phyloP scores from a whole-genome alignment of 2,113 vertebrate species.

The Mola mola region DNA sequence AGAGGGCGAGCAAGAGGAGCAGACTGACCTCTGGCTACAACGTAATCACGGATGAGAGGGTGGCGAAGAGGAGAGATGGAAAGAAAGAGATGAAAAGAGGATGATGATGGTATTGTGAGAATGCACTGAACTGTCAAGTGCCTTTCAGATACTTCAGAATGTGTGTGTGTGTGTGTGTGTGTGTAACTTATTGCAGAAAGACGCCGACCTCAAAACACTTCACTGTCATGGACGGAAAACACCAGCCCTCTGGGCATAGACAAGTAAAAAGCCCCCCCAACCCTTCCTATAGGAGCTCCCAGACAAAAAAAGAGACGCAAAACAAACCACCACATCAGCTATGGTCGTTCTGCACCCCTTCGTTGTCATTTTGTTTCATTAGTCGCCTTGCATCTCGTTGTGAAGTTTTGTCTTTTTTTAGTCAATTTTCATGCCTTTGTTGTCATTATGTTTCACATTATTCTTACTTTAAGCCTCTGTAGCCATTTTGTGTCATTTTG shows the following conservation, averaged over 20 bases:
- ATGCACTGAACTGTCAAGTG: constrained; percentile 28
- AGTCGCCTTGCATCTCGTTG: neutral
- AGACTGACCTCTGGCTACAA: constrained; percentile 12
- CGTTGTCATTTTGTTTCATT: neutral
- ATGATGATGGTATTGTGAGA: constrained; percentile 28
- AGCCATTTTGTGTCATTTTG: no score
- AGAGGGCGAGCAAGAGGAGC: constrained; percentile 12
- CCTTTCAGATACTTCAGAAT: constrained; percentile 5
- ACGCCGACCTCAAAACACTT: neutral
- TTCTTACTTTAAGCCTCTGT: no score
- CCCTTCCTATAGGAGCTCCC: neutral
- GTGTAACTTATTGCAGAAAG: no score
- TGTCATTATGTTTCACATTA: no score
- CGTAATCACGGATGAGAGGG: constrained; percentile 24
- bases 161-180: no score
- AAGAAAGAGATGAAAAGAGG: neutral
- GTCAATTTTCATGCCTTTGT: neutral
- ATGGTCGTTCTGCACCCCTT: neutral
- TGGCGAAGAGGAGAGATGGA: neutral
- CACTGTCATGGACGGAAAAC: neutral
- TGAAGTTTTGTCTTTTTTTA: neutral
- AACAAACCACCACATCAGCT: neutral
- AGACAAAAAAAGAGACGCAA: neutral
- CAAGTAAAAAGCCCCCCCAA: neutral
- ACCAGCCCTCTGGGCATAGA: no score